Base-by-base conservation (phyloP, 2,888 invertebrate species). In the Plebejus argus region DNA sequence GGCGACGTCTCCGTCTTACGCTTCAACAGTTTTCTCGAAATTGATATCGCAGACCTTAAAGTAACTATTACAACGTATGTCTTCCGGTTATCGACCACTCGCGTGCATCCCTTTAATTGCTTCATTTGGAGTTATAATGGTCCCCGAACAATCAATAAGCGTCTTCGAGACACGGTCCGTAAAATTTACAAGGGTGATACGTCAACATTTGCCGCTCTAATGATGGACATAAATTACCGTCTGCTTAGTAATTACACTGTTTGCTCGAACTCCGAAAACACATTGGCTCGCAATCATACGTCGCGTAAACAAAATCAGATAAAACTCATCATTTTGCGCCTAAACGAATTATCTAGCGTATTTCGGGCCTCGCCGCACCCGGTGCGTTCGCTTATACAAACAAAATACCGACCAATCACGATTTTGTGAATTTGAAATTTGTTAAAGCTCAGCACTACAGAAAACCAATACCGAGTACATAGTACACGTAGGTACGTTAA, bases 401-500 rank as follows among this genome's bases (percentile, higher is more conserved):
- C 92, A 92, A 92, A 92, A 93, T 91, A 89, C 88, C 87, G 86
- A 89, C 93, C 93, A 93, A 93, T 93, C 93, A 91, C 91, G 90
- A 92, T 91, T 93, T 94, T 93, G 91, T 91, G 93, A 94, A 93
- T 92, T 93, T 93, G 90, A 93, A 93, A 93, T 93, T 93, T 92
- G 92, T 91, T 92, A 88, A 92, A 91, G 89, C 91, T 89, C 88
- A 89, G 89, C 88, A 85, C 89, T 91, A 91, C 91, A 91, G 92
- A 92, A 93, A 93, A 92, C 93, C 93, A 92, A 92, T 93, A 92
- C 90, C 84, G 87, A 84, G 89, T 90, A 88, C 86, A 87, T 86
- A 85, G 81, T 79, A 81, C 81, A 83, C 83, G 83, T 86, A 83
- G 81, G 79, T 82, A 83, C 80, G 85, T 58, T 89, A 90, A 90